These are phyloP conservation scores for Beris morrisii DNA, from an alignment of 2,888 invertebrate genomes.

Conservation along the genomic window DNA sequence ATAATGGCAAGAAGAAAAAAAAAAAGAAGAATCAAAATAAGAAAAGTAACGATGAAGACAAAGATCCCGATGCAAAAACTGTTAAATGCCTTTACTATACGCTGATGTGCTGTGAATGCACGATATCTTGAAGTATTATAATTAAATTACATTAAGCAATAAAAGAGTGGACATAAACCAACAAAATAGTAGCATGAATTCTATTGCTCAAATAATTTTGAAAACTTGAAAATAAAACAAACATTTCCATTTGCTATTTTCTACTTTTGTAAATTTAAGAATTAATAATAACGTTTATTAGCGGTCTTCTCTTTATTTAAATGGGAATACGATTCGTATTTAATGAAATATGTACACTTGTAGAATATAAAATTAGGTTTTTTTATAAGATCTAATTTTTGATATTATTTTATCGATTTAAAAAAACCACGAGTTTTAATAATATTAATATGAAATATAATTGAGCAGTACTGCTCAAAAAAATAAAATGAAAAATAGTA, in stretches of 20 bases:
- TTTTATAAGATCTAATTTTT: no score
- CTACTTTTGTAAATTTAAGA: not conserved
- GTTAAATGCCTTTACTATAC: constrained; percentile 55
- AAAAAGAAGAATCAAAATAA: constrained; percentile 44
- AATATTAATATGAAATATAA: no score
- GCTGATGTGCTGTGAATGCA: constrained; percentile 56
- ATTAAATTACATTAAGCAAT: no score
- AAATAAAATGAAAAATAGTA: no score
- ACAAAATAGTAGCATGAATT: no score
- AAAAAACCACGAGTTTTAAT: no score
- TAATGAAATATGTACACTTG: constrained; percentile 23
- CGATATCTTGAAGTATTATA: constrained; percentile 48
- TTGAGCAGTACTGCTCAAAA: no score
- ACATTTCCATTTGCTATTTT: not conserved
- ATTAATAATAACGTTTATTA: not conserved
- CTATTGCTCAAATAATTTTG: no score
- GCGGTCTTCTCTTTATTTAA: no score
- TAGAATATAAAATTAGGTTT: constrained; percentile 16
- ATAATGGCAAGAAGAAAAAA: constrained; percentile 46
- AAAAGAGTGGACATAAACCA: not conserved
- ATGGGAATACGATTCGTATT: no score
- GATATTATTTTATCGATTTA: no score
- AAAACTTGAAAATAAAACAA: not conserved
- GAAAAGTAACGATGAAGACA: constrained; percentile 40
- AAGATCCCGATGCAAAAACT: constrained; percentile 48